Percentiles rank a stretch among this genome's conserved stretches.
Conservation (phyloP, 2,113 vertebrate genomes). For the Chaenogobius annularis region DNA sequence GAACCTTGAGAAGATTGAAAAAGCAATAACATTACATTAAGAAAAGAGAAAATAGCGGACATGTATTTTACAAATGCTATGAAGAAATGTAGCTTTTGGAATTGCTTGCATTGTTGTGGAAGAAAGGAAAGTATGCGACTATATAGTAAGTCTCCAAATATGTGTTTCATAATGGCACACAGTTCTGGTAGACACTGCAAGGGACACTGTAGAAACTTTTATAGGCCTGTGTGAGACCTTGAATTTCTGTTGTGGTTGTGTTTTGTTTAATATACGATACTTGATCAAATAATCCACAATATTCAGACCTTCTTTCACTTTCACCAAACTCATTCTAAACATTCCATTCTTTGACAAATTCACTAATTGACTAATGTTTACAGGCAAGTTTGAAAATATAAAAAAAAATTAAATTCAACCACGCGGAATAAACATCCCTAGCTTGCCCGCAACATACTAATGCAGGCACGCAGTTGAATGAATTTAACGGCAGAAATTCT, state of each 20-base stretch:
- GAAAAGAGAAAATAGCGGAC: slow-evolving; percentile 48
- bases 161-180: not conserved
- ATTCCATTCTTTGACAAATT: too few species aligned
- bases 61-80: slow-evolving; percentile 20
- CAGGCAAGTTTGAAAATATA: too few species aligned
- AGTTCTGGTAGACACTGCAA: not conserved
- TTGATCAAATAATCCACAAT: too few species aligned
- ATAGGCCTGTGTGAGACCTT: not conserved
- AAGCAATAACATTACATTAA: slow-evolving; percentile 42
- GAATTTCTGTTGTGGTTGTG: not conserved
- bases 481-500: too few species aligned
- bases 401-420: too few species aligned
- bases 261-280: too few species aligned
- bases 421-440: too few species aligned
- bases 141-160: not conserved
- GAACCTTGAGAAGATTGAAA: slow-evolving; percentile 46
- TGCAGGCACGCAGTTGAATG: too few species aligned
- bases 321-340: too few species aligned
- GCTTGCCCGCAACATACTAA: too few species aligned
- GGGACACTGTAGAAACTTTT: not conserved
- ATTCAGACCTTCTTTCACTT: too few species aligned
- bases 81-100: not conserved
- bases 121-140: not conserved
- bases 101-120: not conserved
- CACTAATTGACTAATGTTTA: too few species aligned